Base-by-base conservation (phyloP, 2,797 vertebrate species). In the Amniataba percoides region DNA sequence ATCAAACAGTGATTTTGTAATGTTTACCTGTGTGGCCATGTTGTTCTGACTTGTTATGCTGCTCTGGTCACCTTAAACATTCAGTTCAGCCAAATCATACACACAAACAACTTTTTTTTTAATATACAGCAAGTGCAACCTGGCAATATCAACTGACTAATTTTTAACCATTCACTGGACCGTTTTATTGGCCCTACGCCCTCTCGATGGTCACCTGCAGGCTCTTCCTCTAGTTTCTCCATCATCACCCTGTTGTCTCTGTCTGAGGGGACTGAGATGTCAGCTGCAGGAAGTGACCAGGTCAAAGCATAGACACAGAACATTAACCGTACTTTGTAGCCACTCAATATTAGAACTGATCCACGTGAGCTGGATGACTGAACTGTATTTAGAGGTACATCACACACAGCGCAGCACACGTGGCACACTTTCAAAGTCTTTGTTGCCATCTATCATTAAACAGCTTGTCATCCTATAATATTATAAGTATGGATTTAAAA, bases 1-100 rank as follows among this genome's bases (percentile, higher is more conserved):
- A 13, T 61, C 70, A 67, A 73, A 82, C 67, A 64, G 6, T 16
- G 31, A 62, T 80, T 46, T 62, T 74, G 71, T 42, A 70, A 78
- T 88, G 49, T 84, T 86, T 77, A 80, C 39, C 16, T 77, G 14
- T 19, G 2, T 15, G 12, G 40, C n/a, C 58, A 14, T 63, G 43
- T 40, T 71, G 59, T 9, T 65, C 60, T 86, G 74, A 80, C 76
- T 64, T 12, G 5, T 25, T 4, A 40, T 27, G 36, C 48, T 34
- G 18, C 9, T 16, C 12, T 25, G 45, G 4, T 74, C 70, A 60
- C 49, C 0, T 56, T 62, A 40, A 78, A 61, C 3, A 13, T 31
- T 78, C 71, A 43, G 2, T 27, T 56, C 18, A 66, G 4, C 18
- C 23, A 39, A 14, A 31, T 42, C 34, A 31, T 31, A 53, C 18